Evolutionary conservation across 2,797 vertebrate genomes (phyloP).

Genomic region (Neosilurus hyrtlii): DNA sequence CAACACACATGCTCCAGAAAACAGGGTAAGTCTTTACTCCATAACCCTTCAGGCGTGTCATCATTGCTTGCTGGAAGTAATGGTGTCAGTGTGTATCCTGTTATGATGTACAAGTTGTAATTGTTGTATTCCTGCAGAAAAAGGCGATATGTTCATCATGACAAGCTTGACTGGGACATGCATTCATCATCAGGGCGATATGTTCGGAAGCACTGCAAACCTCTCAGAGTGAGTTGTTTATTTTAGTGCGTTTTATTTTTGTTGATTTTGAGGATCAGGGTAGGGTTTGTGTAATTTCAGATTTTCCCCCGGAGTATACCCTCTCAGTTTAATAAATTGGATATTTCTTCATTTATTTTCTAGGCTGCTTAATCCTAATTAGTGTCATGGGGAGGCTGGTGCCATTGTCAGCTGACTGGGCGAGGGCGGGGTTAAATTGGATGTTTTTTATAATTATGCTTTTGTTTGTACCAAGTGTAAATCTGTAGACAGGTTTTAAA

Average conservation of each 20-base stretch:
- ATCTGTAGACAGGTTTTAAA: background rate
- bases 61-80: background rate
- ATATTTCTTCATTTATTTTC: background rate
- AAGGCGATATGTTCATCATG: conserved; percentile 72
- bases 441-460: too few species aligned
- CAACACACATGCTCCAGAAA: conserved; percentile 72
- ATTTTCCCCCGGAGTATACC: too few species aligned
- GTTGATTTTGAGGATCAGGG: background rate
- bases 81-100: background rate
- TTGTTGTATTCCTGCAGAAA: conserved; percentile 68
- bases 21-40: conserved; percentile 61
- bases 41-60: too few species aligned
- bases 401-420: too few species aligned
- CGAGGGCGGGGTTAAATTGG: too few species aligned
- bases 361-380: too few species aligned
- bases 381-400: too few species aligned
- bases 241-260: background rate
- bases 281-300: background rate
- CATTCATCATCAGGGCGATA: conserved; percentile 72
- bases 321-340: background rate
- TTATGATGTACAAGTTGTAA: background rate
- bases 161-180: conserved; percentile 77
- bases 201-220: conserved; percentile 74
- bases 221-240: conserved; percentile 73
- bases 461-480: too few species aligned